Evolutionary conservation across 1,140 invertebrate species (phyloP).

Genomic region (Tachypleus tridentatus): DNA sequence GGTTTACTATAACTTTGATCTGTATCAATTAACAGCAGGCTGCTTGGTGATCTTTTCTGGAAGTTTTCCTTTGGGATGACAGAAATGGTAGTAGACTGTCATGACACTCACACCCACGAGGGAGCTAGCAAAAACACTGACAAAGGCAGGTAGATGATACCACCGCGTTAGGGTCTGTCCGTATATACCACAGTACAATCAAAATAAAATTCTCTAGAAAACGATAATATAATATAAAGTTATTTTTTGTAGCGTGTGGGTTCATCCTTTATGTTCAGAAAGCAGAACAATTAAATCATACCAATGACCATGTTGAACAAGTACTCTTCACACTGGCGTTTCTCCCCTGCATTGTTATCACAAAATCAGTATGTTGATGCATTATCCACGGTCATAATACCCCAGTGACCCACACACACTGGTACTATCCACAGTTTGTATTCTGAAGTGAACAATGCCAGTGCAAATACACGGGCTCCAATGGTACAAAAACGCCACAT

Average conservation of each 20-base stretch:
- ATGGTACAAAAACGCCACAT: constrained; percentile 33
- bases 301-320: constrained; percentile 40
- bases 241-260: constrained; percentile 33
- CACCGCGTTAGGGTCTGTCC: constrained; percentile 19
- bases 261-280: constrained; percentile 40
- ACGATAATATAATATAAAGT: constrained; percentile 36
- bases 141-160: constrained; percentile 27
- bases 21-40: no score
- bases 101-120: constrained; percentile 32
- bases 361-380: constrained; percentile 36
- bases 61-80: constrained; percentile 25
- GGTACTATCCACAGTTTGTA: constrained; percentile 25
- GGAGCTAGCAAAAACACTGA: constrained; percentile 27
- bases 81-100: constrained; percentile 33
- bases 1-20: no score
- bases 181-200: constrained; percentile 35
- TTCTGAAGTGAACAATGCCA: constrained; percentile 26
- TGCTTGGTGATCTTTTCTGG: no score
- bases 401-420: constrained; percentile 36
- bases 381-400: constrained; percentile 39
- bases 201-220: constrained; percentile 37
- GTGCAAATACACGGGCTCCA: constrained; percentile 21
- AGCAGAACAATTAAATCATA: constrained; percentile 39
- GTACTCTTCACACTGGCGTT: constrained; percentile 30
- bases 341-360: constrained; percentile 22